Evolutionary conservation across 2,113 vertebrate genomes (phyloP), one percentile per base, ranked within the genome.

Genomic region (Maccullochella peelii): DNA sequence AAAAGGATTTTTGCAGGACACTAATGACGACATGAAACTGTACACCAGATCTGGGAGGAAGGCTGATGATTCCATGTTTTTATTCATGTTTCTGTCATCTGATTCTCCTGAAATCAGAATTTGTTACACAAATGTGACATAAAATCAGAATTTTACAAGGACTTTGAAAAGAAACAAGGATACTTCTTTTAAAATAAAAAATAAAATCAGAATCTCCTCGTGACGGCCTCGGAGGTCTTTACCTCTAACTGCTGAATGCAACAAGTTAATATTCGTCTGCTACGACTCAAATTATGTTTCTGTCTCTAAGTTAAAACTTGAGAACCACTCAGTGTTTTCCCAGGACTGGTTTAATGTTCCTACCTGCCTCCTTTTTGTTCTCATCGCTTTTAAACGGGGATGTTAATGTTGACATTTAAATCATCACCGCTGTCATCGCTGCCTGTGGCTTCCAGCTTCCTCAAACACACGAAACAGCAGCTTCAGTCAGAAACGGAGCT

Each of bases 391-490:
- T 10, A 73, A 80, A 80, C 4, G 2, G 15, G 20, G 15, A 78
- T 9, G 12, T 85, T 81, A 55, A 59, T 68, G 50, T 77, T 23
- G 21, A 58, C 40, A 33, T 80, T 52, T 87, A 73, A 88, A 3
- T 86, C 90, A 90, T 91, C 84, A 57, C 33, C 7, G 59, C 88
- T 82, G 40, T 84, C 89, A 90, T 80, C 20, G 75, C 92, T 86
- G 86, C 79, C 73, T 87, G 81, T 75, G 55, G 91, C 91, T 89
- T 88, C 77, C 72, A 70, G 91, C 93, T 93, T 90, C 86, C 66
- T 84, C 44, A 87, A 89, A 92, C 76, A 67, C 21, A 11, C 40
- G 15, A 49, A 75, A 21, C n/a, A 7, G 54, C 57, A 36, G 52
- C 27, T 27, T 68, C 42, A 7, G 25, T 58, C 36, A 42, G 73